A percentile compares a stretch with the other conserved stretches of the same genome.
These are phyloP conservation scores for Coreius guichenoti DNA, from an alignment of 2,797 vertebrate species.

Conservation along the genomic window DNA sequence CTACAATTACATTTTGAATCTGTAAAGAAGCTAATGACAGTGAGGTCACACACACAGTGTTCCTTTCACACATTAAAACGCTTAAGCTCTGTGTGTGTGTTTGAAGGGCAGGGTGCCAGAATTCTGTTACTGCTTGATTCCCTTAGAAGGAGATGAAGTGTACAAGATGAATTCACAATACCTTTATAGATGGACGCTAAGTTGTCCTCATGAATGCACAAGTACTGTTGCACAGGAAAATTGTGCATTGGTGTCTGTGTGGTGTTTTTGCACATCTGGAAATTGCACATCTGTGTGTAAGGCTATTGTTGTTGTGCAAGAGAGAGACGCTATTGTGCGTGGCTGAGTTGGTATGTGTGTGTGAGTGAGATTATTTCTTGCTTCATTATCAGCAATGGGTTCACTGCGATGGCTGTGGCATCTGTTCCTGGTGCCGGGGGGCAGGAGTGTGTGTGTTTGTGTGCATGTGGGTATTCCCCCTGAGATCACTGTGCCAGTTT, in stretches of 20 bases:
- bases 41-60: slow-evolving; percentile 2
- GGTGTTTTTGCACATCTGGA: no score
- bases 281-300: not conserved
- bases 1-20: not conserved
- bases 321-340: slow-evolving; percentile 35
- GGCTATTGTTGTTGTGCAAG: slow-evolving; percentile 33
- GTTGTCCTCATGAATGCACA: slow-evolving; percentile 10
- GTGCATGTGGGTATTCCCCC: slow-evolving; percentile 46
- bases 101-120: slow-evolving; percentile 14
- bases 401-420: slow-evolving; percentile 49
- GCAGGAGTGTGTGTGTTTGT: slow-evolving; percentile 44
- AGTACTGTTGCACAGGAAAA: slow-evolving; percentile 2
- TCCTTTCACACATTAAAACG: slow-evolving; percentile 33
- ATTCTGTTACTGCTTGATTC: slow-evolving; percentile 40
- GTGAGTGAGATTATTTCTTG: slow-evolving; percentile 42
- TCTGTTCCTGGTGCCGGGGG: slow-evolving; percentile 50
- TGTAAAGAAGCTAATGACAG: slow-evolving; percentile 4
- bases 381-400: slow-evolving; percentile 43
- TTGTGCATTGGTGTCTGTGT: slow-evolving; percentile 2
- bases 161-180: slow-evolving; percentile 38
- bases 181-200: slow-evolving; percentile 21
- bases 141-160: slow-evolving; percentile 42
- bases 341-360: slow-evolving; percentile 31
- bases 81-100: slow-evolving; percentile 1
- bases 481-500: slow-evolving; percentile 68